phyloP scores from a whole-genome alignment of 2,113 vertebrate genomes.

The Scartelaos histophorus region DNA sequence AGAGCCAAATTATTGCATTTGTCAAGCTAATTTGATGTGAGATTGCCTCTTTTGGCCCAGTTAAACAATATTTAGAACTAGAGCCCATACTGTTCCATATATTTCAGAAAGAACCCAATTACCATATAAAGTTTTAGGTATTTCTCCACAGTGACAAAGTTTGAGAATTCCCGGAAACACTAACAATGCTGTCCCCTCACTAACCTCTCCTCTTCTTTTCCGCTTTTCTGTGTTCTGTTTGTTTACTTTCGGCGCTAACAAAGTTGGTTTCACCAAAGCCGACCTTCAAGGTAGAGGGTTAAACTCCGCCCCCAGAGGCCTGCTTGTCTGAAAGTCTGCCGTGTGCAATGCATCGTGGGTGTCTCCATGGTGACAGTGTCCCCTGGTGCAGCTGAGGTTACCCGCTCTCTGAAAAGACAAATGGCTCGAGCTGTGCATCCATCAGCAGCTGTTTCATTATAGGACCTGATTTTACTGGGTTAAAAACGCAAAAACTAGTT shows the following conservation, averaged over 20 bases:
- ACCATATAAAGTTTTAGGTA: constrained; percentile 60
- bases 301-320: constrained; percentile 70
- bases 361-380: constrained; percentile 63
- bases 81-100: not conserved
- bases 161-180: constrained; percentile 22
- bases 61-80: not conserved
- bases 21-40: not conserved
- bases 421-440: not conserved
- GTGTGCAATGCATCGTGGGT: constrained; percentile 79
- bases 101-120: not conserved
- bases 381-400: constrained; percentile 29
- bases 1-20: not conserved
- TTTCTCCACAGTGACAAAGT: constrained; percentile 42
- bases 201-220: constrained; percentile 83
- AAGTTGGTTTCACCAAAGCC: constrained; percentile 99
- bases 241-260: constrained; percentile 84
- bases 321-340: constrained; percentile 79
- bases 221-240: constrained; percentile 65
- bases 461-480: not conserved
- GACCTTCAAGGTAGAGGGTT: constrained; percentile 96
- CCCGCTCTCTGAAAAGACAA: constrained; percentile 44
- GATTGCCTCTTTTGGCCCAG: not conserved
- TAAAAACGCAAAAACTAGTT: not conserved
- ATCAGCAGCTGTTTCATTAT: not conserved
- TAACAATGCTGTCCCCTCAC: constrained; percentile 68